Evolutionary conservation across 2,797 vertebrate genomes (phyloP), one percentile per base, ranked within the genome.

Genomic region (Cossypha dichroa): DNA sequence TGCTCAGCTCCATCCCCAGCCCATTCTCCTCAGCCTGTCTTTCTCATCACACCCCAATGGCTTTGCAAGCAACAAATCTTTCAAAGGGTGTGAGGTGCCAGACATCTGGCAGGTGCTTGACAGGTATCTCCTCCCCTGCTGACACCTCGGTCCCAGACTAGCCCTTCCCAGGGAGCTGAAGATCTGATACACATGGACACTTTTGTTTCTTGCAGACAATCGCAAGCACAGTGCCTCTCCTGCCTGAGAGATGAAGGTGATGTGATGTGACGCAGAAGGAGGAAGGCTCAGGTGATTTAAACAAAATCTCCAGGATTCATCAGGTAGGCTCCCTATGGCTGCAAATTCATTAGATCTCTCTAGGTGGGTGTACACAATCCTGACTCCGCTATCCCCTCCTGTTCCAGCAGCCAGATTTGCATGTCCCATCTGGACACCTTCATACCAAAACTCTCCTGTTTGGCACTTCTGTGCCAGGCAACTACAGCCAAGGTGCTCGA

Each of bases 191-290:
- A 2, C 25, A 4, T 0, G 5, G 48, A 25, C 3, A 0, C 20
- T 10, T 3, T 1, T 11, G 33, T n/a, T 58, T 49, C 79, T 51
- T 4, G 5, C 62, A 51, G 58, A 51, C 46, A 45, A 36, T 2
- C 0, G 0, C 70, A 54, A 59, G 64, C 0, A 0, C 7, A 1
- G 29, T 3, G 66, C 70, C 82, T 55, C 31, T 62, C 52, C 48
- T 66, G 33, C 1, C 25, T 1, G 15, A 60, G 19, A 66, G 70
- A 55, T 3, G 52, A 69, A 63, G 79, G 48, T 20, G 54, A 76
- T 9, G 48, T 22, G 60, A 79, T 9, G 36, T 1, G n/a, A 58
- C 2, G 3, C 52, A 28, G 41, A 7, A 4, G 29, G 49, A 77
- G 10, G n/a, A 62, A 79, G 64, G 45, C 56, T 85, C 18, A 19